Base-by-base conservation (phyloP, 2,888 invertebrate genomes). In the Mesorhabditis sp. region DNA sequence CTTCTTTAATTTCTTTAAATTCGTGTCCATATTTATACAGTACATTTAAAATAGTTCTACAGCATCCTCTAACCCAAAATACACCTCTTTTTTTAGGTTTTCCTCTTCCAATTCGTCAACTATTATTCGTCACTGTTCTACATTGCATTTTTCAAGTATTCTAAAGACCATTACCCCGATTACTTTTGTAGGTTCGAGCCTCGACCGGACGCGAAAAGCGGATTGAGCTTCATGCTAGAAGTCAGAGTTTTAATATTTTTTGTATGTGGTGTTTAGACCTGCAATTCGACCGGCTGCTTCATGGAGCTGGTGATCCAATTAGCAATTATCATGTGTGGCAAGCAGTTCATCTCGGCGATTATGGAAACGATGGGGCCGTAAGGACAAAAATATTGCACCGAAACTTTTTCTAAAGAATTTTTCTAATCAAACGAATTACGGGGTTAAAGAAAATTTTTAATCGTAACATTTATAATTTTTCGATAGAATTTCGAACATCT, bases 281-380 rank as follows among this genome's bases (percentile, higher is more conserved):
- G 95, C 86, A 92, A 92, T 4, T 92, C 93, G 0, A 94, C 94
- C 6, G 95, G 95, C 4, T 96, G 95, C 86, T 89, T 96, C 65
- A 91, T 93, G 76, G 95, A 96, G 87, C 88, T 96, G 7, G 93
- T 94, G 76, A 94, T 96, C 83, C 95, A 96, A 86, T 87, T 96
- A 74, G 92, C 92, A 64, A 94, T 95, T 84, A 95, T 95, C 76
- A 95, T 96, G 94, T 90, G 95, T 67, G 96, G 95, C 70, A 95
- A 95, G 87, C 95, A 95, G 88, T 91, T 93, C 68, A 91, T 95
- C 88, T 94, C 93, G 87, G 92, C 93, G 5, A 89, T 93, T 43
- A 88, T 94, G 63, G 95, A 96, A 88, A 92, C 94, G 90, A 84
- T 92, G 73, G 89, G 92, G 87, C 95, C 95, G 90, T 91, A 86